Conservation (phyloP, 2,113 vertebrate species). For the Zosterops pallidus region DNA sequence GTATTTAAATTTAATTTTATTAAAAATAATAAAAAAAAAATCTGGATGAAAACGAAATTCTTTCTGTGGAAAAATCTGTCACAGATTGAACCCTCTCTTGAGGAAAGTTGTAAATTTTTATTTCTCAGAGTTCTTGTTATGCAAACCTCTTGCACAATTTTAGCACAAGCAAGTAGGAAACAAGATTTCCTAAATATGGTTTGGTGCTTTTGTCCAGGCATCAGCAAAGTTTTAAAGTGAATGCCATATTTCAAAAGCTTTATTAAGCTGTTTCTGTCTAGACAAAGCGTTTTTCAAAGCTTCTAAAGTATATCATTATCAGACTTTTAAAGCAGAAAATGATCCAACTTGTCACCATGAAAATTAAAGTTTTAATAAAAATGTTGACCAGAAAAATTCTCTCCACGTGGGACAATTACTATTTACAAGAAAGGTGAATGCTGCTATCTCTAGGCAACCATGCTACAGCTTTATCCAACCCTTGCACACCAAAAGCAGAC, state of each 20-base stretch:
- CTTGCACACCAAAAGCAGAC: neutral
- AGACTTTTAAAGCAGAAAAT: slow-evolving; percentile 22
- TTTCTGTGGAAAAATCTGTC: neutral
- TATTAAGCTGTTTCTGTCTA: slow-evolving; percentile 27
- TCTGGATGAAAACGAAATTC: neutral
- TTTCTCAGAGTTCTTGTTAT: neutral
- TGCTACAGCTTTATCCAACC: neutral
- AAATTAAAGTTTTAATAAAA: slow-evolving; percentile 47
- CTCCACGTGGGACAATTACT: neutral
- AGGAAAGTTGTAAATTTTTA: neutral
- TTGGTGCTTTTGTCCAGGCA: neutral
- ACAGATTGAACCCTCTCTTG: neutral
- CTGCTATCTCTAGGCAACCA: neutral
- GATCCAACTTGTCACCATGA: neutral
- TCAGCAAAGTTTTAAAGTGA: neutral
- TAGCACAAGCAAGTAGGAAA: neutral
- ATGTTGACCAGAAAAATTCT: neutral
- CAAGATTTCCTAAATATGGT: neutral
- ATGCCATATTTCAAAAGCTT: slow-evolving; percentile 17
- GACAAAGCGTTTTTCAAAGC: slow-evolving; percentile 44
- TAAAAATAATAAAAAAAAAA: neutral
- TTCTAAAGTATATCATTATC: neutral
- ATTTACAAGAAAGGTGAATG: neutral
- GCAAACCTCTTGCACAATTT: neutral
- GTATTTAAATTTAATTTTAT: neutral